These are phyloP conservation scores for Clusia tigrina DNA, from an alignment of 2,888 invertebrate species.

Conservation along the genomic window DNA sequence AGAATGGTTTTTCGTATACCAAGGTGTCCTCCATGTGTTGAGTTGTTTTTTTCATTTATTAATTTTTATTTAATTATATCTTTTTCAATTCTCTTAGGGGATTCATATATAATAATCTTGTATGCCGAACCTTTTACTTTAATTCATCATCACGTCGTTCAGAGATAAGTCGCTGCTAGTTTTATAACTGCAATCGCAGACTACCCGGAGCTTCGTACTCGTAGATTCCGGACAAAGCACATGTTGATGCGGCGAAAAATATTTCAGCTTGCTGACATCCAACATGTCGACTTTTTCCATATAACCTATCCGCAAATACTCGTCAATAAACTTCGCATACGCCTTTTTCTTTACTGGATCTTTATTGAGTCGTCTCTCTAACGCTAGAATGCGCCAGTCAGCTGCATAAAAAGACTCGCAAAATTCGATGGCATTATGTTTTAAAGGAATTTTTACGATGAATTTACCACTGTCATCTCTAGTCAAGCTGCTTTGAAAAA, in stretches of 20 bases:
- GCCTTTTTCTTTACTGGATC: neutral
- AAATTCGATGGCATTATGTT: constrained; percentile 14
- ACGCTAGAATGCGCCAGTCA: neutral
- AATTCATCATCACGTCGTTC: constrained; percentile 33
- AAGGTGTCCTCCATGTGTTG: too few relatives aligned
- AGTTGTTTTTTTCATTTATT: too few relatives aligned
- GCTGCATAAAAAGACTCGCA: constrained; percentile 19
- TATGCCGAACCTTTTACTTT: too few relatives aligned
- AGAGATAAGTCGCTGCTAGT: constrained; percentile 31
- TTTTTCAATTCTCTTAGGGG: too few relatives aligned
- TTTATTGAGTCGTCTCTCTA: neutral
- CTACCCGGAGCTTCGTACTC: constrained; percentile 19
- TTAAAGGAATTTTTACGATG: constrained; percentile 22
- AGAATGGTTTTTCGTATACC: too few relatives aligned
- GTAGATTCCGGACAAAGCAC: constrained; percentile 14
- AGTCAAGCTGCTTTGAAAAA: neutral
- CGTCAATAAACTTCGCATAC: neutral
- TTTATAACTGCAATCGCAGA: constrained; percentile 27
- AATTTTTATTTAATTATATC: too few relatives aligned
- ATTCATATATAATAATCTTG: too few relatives aligned
- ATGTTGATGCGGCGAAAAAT: neutral
- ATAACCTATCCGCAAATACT: neutral
- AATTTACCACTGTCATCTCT: constrained; percentile 10
- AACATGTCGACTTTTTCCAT: neutral
- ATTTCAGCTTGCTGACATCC: neutral